Evolutionary conservation across 2,888 invertebrate species (phyloP).

Genomic region (Agriopis aurantiaria): DNA sequence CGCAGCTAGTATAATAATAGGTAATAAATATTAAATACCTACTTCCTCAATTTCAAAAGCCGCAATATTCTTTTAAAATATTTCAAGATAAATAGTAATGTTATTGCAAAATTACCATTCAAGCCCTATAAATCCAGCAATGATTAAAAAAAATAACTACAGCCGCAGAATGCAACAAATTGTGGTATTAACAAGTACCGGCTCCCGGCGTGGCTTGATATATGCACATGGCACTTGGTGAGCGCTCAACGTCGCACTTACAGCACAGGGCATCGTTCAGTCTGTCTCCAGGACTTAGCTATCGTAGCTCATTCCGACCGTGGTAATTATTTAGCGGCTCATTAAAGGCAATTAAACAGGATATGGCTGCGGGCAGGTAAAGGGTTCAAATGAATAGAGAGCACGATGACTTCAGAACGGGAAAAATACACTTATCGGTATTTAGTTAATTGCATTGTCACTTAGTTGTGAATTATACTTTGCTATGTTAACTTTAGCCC

Average conservation of each 20-base stretch:
- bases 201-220: conserved; percentile 46
- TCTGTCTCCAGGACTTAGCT: conserved; percentile 42
- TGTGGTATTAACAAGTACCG: conserved; percentile 42
- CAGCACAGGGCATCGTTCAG: conserved; percentile 45
- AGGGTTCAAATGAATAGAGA: conserved; percentile 16
- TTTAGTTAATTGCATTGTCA: neutral
- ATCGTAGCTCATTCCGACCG: conserved; percentile 47
- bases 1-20: no score
- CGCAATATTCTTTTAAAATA: neutral
- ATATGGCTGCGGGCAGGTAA: conserved; percentile 30
- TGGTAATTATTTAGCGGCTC: conserved; percentile 49
- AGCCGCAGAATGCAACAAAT: conserved; percentile 37
- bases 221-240: conserved; percentile 41
- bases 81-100: neutral
- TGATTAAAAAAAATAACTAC: conserved; percentile 17
- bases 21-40: neutral
- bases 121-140: conserved; percentile 16
- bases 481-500: no score
- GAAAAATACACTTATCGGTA: conserved; percentile 7
- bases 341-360: conserved; percentile 46
- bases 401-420: neutral
- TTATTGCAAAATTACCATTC: conserved; percentile 15
- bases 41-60: neutral
- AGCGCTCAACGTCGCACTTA: conserved; percentile 57
- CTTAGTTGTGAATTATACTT: no score